Evolutionary conservation across 1,140 invertebrate species (phyloP).

Genomic region (Drosophila lacteicornis): DNA sequence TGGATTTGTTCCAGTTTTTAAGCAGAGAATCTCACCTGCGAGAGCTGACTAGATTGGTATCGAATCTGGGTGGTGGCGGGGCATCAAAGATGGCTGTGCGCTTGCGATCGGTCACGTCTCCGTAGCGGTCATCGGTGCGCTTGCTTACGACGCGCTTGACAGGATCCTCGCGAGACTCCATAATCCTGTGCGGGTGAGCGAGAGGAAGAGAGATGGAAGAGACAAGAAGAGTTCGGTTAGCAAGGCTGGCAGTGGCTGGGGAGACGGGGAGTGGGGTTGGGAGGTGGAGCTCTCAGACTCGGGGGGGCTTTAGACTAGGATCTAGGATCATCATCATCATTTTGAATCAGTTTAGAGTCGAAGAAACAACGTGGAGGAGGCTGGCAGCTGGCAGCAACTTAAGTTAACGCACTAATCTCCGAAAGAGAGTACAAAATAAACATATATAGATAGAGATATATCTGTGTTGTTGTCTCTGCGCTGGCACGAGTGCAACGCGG

Average conservation of each 20-base stretch:
- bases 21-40: conserved; percentile 58
- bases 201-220: conserved; percentile 63
- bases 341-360: conserved; percentile 57
- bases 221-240: conserved; percentile 46
- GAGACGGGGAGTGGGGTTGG: too few species aligned
- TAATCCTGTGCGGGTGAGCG: conserved; percentile 63
- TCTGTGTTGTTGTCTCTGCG: conserved; percentile 55
- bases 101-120: conserved; percentile 84
- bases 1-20: too few species aligned
- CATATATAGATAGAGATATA: conserved; percentile 61
- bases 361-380: conserved; percentile 66
- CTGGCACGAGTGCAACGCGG: conserved; percentile 40
- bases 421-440: conserved; percentile 48
- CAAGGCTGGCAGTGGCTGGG: neutral
- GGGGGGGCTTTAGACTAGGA: conserved; percentile 44
- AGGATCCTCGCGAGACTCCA: conserved; percentile 85
- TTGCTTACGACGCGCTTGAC: conserved; percentile 84
- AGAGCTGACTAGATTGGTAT: conserved; percentile 72
- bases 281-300: conserved; percentile 12
- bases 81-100: conserved; percentile 85
- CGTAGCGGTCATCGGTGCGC: conserved; percentile 80
- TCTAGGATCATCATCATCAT: conserved; percentile 22
- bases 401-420: conserved; percentile 64
- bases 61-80: conserved; percentile 84
- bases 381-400: conserved; percentile 61